Evolutionary conservation across 2,113 vertebrate genomes (phyloP), one percentile per base, ranked within the genome.

Genomic region (Tenebrosternarchus preto): DNA sequence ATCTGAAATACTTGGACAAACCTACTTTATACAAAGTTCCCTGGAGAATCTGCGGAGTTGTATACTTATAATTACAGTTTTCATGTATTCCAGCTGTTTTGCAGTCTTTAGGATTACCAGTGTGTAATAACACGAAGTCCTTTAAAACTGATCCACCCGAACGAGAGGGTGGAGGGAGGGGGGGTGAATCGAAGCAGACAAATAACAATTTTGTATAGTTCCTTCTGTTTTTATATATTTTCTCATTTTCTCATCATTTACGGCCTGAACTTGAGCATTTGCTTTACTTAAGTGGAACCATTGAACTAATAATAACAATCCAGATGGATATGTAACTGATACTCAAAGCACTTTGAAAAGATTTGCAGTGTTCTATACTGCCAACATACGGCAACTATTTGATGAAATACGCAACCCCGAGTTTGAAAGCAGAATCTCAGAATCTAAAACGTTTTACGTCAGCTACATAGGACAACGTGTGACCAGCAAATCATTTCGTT

Each of bases 291-390:
- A 79, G 77, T 79, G 77, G 56, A 33, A 17, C n/a, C 29, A 56
- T 67, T 66, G 22, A 55, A 59, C 12, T 61, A 71, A 71, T 61
- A 72, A 63, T 53, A 72, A 79, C 56, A 79, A 71, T 55, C 55
- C 19, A 78, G 66, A 71, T 3, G 19, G 43, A 50, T 24, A 9
- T 64, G 59, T 64, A 20, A 27, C 61, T 76, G 25, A 61, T 22
- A 50, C 36, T 71, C 1, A n/a, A 61, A 19, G 24, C 77, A 50
- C 55, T 78, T 60, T 1, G 29, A 36, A 20, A 39, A 71, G 77
- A 79, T 50, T 61, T 72, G 25, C 39, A 72, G 20, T 15, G 43
- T 33, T 25, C 29, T 29, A 5, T 71, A 33, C 17, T 43, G 55
- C 33, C 76, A 57, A 24, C 46, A 59, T 66, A 67, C n/a, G n/a